Conservation (phyloP, 2,797 vertebrate species). For the Pterois miles region DNA sequence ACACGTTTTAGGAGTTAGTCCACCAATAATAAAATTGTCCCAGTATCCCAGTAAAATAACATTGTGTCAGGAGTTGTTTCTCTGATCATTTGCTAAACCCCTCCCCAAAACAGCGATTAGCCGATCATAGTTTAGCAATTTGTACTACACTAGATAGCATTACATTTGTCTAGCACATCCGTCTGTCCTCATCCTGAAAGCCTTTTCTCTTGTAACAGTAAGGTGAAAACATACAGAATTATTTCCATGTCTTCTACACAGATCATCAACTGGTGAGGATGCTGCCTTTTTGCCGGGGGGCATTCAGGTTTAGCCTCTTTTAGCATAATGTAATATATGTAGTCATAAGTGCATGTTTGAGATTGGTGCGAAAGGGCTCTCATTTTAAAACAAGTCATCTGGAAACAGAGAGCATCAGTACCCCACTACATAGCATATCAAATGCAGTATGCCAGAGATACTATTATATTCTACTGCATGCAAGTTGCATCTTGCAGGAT, state of each 20-base stretch:
- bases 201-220: too few relatives aligned
- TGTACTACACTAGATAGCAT: background rate
- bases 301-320: background rate
- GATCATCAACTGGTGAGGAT: background rate
- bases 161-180: background rate
- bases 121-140: background rate
- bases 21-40: too few relatives aligned
- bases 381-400: too few relatives aligned
- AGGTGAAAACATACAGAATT: background rate
- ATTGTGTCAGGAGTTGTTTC: too few relatives aligned
- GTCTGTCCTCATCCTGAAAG: background rate
- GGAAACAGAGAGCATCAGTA: too few relatives aligned
- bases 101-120: background rate
- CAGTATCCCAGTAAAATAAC: too few relatives aligned
- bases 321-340: background rate
- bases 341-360: background rate
- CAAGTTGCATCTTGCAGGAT: too few relatives aligned
- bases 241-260: background rate
- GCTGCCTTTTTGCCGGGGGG: background rate
- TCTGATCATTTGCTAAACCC: too few relatives aligned
- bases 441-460: too few relatives aligned
- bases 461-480: too few relatives aligned
- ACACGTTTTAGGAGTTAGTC: too few relatives aligned
- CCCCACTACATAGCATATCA: too few relatives aligned
- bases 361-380: background rate